A percentile compares a stretch with the other conserved stretches of the same genome.
Conservation (phyloP, 2,888 invertebrate species). For the Nephrotoma appendiculata region DNA sequence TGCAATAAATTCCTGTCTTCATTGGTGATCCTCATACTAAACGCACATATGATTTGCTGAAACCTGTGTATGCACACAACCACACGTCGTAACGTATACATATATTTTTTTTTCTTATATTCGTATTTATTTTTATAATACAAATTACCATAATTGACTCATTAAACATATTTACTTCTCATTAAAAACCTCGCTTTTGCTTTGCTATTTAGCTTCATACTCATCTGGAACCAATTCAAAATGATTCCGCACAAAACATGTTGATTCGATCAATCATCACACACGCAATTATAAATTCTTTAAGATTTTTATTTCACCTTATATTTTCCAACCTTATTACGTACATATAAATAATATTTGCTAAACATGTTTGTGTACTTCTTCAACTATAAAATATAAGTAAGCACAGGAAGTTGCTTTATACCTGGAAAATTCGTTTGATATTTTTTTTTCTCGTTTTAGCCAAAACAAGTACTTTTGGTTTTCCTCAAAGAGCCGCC, state of each 20-base stretch:
- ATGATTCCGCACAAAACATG: not conserved
- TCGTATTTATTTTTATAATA: not conserved
- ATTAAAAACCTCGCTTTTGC: not conserved
- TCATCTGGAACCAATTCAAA: not conserved
- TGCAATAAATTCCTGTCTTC: too few species aligned
- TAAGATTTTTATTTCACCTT: not conserved
- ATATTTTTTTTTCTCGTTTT: not conserved
- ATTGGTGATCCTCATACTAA: too few species aligned
- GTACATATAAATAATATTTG: not conserved
- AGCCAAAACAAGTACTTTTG: not conserved
- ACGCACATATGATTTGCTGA: not conserved
- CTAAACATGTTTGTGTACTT: not conserved
- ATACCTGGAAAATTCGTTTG: not conserved
- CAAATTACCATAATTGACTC: not conserved
- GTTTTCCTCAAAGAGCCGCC: not conserved
- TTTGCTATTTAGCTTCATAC: not conserved
- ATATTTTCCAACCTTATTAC: not conserved
- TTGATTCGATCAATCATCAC: not conserved
- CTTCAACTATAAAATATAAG: not conserved
- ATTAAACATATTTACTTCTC: not conserved
- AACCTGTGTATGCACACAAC: not conserved
- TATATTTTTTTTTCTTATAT: not conserved
- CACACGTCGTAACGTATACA: not conserved
- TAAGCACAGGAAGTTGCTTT: not conserved
- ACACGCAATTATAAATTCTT: not conserved